phyloP scores from a whole-genome alignment of 2,888 invertebrate genomes.

The Hirtodrosophila confusa region DNA sequence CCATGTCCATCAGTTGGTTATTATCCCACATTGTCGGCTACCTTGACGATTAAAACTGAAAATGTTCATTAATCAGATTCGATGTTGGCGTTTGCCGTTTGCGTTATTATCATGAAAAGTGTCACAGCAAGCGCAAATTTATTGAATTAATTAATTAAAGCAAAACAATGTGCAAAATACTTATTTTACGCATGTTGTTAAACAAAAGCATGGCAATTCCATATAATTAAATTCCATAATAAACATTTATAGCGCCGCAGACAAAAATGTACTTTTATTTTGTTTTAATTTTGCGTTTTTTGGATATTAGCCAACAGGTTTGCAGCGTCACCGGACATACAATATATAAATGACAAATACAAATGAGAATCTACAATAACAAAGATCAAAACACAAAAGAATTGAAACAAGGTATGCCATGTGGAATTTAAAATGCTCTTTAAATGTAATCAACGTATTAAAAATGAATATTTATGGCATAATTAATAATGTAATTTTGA shows the following conservation, averaged over 20 bases:
- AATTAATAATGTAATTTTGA: slow-evolving; percentile 4
- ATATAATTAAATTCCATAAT: slow-evolving; percentile 26
- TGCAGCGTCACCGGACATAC: slow-evolving; percentile 46
- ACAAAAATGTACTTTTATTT: slow-evolving; percentile 11
- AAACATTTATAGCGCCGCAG: no score
- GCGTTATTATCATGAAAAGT: slow-evolving; percentile 68
- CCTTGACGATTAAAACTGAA: slow-evolving; percentile 54
- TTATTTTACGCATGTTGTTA: slow-evolving; percentile 6
- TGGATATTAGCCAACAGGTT: slow-evolving; percentile 57
- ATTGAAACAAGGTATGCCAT: background rate
- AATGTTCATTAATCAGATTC: slow-evolving; percentile 68
- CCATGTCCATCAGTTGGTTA: slow-evolving; percentile 46
- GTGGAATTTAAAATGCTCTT: slow-evolving; percentile 46
- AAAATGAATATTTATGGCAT: slow-evolving; percentile 1
- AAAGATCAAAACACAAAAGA: slow-evolving; percentile 57
- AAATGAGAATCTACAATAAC: slow-evolving; percentile 25
- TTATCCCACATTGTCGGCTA: slow-evolving; percentile 14
- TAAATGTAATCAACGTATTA: slow-evolving; percentile 6
- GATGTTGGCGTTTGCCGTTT: slow-evolving; percentile 40
- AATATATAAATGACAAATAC: background rate
- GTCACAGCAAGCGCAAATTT: slow-evolving; percentile 68
- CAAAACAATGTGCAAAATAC: slow-evolving; percentile 43
- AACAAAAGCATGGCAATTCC: slow-evolving; percentile 29
- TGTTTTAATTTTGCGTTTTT: slow-evolving; percentile 10
- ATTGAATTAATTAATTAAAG: slow-evolving; percentile 64